Base-by-base conservation (phyloP, 2,888 invertebrate genomes). In the Drosophila formosana region DNA sequence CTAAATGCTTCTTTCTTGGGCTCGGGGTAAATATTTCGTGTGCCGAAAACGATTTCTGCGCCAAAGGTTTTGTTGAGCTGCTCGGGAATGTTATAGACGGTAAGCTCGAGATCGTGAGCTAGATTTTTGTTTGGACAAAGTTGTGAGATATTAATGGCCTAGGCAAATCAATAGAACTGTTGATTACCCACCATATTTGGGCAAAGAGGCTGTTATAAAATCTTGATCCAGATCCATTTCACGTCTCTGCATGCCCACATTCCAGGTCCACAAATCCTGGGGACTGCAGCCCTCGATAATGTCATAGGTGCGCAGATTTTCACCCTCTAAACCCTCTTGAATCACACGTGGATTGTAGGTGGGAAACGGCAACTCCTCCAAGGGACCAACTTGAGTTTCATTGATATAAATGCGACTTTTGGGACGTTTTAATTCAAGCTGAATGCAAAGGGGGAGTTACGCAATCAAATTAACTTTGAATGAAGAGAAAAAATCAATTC, bases 381-480 rank as follows among this genome's bases (percentile, higher is more conserved):
- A 18, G 2, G 66, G 66, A 0, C 87, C 82, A 2, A 88, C 79
- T 57, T 89, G 77, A 1, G 88, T 88, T 70, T 92, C 90, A 63
- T 92, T 92, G 3, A 92, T 46, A 47, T 84, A 91, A 60, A 92
- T 80, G 3, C 92, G 92, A 73, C 91, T 92, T 64, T 89, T 91
- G 1, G 91, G 91, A 3, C 90, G 89, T 43, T 90, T 90, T 3
- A 92, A 46, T 43, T 89, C 89, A 2, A 92, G 89, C 92, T 92
- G 30, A 23, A 8, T 11, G 26, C 13, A 23, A 7, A 23, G 3
- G 11, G 34, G 34, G 11, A 11, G 6, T 25, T 43, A 11, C 6
- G 23, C 1, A 18, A 45, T 45, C 45, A 11, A n/a, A n/a, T 5
- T 5, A 30, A 6, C 30, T 5, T 7, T 6, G 6, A 28, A 28